Evolutionary conservation across 2,113 vertebrate species (phyloP).

Genomic region (Rhegmatorhina hoffmannsi): DNA sequence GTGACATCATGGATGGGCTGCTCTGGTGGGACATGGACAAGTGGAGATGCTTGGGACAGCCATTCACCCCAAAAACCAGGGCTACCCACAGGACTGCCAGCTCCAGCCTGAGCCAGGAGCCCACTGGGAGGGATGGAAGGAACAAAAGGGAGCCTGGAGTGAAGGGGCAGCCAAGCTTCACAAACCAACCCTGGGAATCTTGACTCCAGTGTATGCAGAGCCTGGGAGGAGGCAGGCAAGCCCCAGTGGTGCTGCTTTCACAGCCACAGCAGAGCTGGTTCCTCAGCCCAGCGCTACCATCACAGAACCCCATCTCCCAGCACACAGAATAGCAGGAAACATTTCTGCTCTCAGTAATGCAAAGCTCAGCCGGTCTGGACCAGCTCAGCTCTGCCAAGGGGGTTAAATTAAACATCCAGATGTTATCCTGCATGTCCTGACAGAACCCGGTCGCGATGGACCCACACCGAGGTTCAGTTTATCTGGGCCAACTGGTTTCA

Average conservation of each 20-base stretch:
- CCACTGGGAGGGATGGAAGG: fast-evolving
- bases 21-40: not conserved
- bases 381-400: not conserved
- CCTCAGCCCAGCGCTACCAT: not conserved
- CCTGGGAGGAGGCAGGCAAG: not conserved
- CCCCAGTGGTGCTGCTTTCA: not conserved
- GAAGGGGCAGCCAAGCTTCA: not conserved
- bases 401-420: not conserved
- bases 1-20: fast-evolving
- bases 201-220: not conserved
- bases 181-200: not conserved
- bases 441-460: not conserved
- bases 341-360: not conserved
- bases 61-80: not conserved
- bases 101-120: not conserved
- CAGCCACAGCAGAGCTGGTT: not conserved
- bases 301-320: not conserved
- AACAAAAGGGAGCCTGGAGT: not conserved
- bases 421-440: conserved; percentile 14
- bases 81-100: not conserved
- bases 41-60: not conserved
- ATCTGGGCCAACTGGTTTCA: conserved; percentile 19
- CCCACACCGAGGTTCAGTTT: not conserved
- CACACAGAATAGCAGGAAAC: not conserved
- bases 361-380: not conserved